A percentile compares a stretch with the other conserved stretches of the same genome.
phyloP scores from a whole-genome alignment of 2,113 vertebrate species.

The Bujurquina vittata region DNA sequence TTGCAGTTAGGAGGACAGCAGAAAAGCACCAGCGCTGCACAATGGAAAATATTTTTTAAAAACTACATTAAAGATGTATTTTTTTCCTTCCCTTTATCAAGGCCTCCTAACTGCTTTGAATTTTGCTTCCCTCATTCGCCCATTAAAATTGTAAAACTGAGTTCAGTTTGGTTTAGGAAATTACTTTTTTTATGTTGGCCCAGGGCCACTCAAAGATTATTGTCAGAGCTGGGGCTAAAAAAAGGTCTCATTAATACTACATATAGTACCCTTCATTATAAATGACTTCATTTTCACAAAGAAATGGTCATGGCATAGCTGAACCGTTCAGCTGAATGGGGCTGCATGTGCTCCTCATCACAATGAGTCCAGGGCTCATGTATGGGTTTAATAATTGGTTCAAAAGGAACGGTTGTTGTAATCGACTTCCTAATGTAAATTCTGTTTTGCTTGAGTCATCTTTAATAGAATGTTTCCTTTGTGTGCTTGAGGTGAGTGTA shows the following conservation, averaged over 20 bases:
- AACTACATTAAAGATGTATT: not conserved
- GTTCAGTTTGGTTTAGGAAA: slow-evolving; percentile 37
- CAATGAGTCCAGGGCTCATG: not conserved
- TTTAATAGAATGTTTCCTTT: slow-evolving; percentile 1
- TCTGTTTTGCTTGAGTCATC: not conserved
- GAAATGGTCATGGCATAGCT: not conserved
- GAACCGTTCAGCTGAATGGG: not conserved
- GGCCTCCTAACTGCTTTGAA: not conserved
- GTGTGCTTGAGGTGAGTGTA: not conserved
- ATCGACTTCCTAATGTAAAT: not conserved
- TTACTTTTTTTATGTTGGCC: slow-evolving; percentile 35
- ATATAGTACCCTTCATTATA: not conserved
- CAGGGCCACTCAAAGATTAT: slow-evolving; percentile 6
- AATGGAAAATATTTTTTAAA: slow-evolving; percentile 10
- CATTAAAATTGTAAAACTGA: slow-evolving; percentile 33
- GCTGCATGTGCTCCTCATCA: not conserved
- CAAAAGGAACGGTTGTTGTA: not conserved
- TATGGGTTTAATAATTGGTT: not conserved
- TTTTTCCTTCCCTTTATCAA: not conserved
- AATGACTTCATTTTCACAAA: slow-evolving; percentile 29
- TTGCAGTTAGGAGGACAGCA: not conserved
- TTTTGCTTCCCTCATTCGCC: not conserved
- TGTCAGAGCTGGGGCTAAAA: slow-evolving; percentile 2
- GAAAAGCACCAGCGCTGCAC: slow-evolving; percentile 45
- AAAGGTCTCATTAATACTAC: slow-evolving; percentile 47